phyloP scores from a whole-genome alignment of 2,888 invertebrate species.

The Drosophila leonis region DNA sequence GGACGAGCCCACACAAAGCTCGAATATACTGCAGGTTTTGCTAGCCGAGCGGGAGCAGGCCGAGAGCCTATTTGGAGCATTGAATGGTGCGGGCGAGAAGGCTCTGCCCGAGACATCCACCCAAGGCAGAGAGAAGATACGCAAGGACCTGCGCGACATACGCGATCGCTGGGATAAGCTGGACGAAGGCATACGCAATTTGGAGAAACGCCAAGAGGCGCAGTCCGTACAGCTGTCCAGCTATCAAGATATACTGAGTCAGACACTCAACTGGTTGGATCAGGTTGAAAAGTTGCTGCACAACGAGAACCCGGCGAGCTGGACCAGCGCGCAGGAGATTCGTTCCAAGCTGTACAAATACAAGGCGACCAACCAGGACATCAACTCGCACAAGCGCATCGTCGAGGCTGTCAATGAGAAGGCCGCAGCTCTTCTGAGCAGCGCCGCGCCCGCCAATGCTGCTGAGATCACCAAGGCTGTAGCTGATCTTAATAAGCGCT shows the following conservation, averaged over 20 bases:
- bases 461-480: conserved; percentile 89
- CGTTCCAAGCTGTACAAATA: conserved; percentile 93
- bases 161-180: conserved; percentile 95
- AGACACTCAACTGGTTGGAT: conserved; percentile 94
- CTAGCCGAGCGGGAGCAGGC: conserved; percentile 94
- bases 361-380: conserved; percentile 95
- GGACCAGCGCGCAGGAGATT: conserved; percentile 93
- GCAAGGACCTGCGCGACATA: conserved; percentile 92
- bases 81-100: conserved; percentile 93
- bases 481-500: conserved; percentile 91
- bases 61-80: conserved; percentile 90
- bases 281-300: conserved; percentile 92
- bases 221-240: conserved; percentile 93
- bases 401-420: conserved; percentile 96
- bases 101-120: conserved; percentile 97
- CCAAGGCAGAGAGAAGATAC: conserved; percentile 94
- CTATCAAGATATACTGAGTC: conserved; percentile 94
- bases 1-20: conserved; percentile 89
- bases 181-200: conserved; percentile 92
- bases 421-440: conserved; percentile 89
- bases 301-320: conserved; percentile 89
- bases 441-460: conserved; percentile 84
- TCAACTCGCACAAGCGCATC: conserved; percentile 94
- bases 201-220: conserved; percentile 94
- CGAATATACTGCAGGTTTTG: conserved; percentile 90